These are phyloP conservation scores for Pseudocheirus occidentalis DNA, from an alignment of 2,797 vertebrate species.

Conservation along the genomic window DNA sequence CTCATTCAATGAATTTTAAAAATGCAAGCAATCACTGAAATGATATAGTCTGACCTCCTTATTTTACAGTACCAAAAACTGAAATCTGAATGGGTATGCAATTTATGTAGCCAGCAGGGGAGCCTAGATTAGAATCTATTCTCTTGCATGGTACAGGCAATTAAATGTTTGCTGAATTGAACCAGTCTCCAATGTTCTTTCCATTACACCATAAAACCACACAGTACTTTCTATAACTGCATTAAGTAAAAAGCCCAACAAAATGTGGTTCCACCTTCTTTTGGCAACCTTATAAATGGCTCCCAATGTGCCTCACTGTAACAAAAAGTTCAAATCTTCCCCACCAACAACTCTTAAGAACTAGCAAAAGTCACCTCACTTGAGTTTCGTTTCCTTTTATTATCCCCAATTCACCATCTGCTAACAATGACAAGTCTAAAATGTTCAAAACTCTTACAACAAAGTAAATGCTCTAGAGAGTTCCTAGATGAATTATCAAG, in stretches of 20 bases:
- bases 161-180: neutral
- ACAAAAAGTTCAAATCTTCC: neutral
- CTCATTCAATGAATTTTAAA: neutral
- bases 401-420: neutral
- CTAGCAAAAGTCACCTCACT: neutral
- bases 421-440: conserved; percentile 8
- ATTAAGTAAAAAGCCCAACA: neutral
- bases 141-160: neutral
- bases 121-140: neutral
- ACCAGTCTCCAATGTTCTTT: neutral
- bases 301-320: neutral
- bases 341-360: neutral
- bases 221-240: neutral
- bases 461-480: neutral
- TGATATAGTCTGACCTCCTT: neutral
- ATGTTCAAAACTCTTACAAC: neutral
- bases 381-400: neutral
- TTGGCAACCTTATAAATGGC: neutral
- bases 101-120: neutral
- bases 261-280: neutral
- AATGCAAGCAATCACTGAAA: neutral
- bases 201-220: neutral
- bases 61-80: neutral
- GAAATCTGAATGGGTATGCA: neutral
- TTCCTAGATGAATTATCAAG: neutral